Percentiles rank a stretch among this genome's conserved stretches.
phyloP scores from a whole-genome alignment of 2,797 vertebrate genomes.

The Takifugu ocellatus region DNA sequence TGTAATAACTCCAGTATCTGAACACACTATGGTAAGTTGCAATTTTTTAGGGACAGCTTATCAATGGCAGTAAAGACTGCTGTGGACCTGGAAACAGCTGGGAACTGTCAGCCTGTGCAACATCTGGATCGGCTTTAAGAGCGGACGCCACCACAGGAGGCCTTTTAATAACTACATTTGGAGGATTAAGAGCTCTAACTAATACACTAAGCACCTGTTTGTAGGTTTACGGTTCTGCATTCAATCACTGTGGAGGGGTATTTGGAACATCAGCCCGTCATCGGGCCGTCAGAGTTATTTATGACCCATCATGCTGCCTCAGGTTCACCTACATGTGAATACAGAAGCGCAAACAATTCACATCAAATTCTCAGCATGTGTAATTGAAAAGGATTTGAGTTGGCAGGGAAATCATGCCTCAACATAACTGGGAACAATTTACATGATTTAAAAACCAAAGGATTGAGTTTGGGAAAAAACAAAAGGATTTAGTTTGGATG shows the following conservation, averaged over 20 bases:
- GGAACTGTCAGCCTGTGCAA: slow-evolving; percentile 9
- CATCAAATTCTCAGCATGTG: slow-evolving; percentile 46
- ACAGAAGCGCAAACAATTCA: slow-evolving; percentile 42
- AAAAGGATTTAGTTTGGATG: slow-evolving; percentile 28
- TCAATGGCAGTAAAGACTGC: not conserved
- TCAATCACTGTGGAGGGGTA: slow-evolving; percentile 29
- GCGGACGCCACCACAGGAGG: slow-evolving; percentile 23
- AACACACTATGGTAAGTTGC: not conserved
- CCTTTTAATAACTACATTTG: slow-evolving; percentile 20
- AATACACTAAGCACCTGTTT: slow-evolving; percentile 26
- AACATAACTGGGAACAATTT: slow-evolving; percentile 49
- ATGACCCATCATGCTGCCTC: slow-evolving; percentile 27
- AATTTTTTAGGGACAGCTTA: slow-evolving; percentile 4
- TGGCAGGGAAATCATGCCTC: slow-evolving; percentile 42
- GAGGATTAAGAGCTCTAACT: slow-evolving; percentile 24
- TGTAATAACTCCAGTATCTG: not conserved
- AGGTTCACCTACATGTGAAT: slow-evolving; percentile 7
- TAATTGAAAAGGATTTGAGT: slow-evolving; percentile 67
- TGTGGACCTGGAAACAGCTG: not conserved
- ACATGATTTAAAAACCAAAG: slow-evolving; percentile 54
- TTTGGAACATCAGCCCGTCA: too few relatives aligned
- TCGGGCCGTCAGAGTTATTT: slow-evolving; percentile 13
- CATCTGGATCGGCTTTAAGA: slow-evolving; percentile 14
- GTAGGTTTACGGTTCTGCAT: slow-evolving; percentile 20
- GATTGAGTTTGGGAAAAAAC: slow-evolving; percentile 32